Conservation (phyloP, 2,888 invertebrate species). For the Melieria omissa region DNA sequence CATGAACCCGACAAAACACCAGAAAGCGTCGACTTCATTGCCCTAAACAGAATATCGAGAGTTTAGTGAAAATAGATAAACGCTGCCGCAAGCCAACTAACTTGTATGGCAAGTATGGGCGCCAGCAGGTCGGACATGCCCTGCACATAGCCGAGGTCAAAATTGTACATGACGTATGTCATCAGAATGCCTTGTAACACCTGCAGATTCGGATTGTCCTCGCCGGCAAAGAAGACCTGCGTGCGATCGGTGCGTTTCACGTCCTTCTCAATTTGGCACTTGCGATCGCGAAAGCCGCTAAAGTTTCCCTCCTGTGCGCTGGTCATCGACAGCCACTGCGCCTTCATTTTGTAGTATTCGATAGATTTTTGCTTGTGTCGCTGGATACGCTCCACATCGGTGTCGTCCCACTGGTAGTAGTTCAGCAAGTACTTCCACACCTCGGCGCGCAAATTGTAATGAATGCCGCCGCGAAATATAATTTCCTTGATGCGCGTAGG, state of each 20-base stretch:
- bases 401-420: conserved; percentile 87
- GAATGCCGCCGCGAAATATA: conserved; percentile 92
- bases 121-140: conserved; percentile 98
- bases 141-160: conserved; percentile 94
- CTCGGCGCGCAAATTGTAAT: conserved; percentile 78
- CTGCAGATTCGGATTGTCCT: conserved; percentile 87
- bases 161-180: conserved; percentile 99
- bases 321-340: conserved; percentile 94
- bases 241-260: conserved; percentile 95
- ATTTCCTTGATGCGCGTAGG: conserved; percentile 82
- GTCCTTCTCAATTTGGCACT: conserved; percentile 96
- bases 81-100: conserved; percentile 17
- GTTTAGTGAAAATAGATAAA: neutral
- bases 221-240: conserved; percentile 91
- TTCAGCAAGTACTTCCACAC: conserved; percentile 96
- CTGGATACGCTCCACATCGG: conserved; percentile 76
- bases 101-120: conserved; percentile 82
- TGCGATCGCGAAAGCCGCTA: conserved; percentile 87
- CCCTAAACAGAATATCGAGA: conserved; percentile 69
- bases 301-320: conserved; percentile 89
- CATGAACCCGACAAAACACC: conserved; percentile 99
- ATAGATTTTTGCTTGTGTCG: conserved; percentile 79
- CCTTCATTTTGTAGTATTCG: conserved; percentile 95
- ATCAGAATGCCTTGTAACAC: conserved; percentile 91
- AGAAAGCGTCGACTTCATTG: conserved; percentile 96